Base-by-base conservation (phyloP, 1,140 invertebrate species). In the Manduca sexta region DNA sequence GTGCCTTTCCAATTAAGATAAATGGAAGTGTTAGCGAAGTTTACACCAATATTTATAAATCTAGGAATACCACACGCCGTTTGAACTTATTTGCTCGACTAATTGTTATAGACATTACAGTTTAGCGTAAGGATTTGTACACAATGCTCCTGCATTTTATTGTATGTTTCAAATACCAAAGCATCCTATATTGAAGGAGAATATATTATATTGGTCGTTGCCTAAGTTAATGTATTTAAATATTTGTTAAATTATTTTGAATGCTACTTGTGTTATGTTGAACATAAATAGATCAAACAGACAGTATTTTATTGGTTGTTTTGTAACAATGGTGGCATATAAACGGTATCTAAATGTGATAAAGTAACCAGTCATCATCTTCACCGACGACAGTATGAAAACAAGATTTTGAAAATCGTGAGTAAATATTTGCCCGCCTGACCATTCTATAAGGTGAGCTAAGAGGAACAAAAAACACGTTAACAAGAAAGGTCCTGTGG, bases 361-460 rank as follows among this genome's bases (percentile, higher is more conserved):
- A 49, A 61, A 67, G 51, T 54, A 50, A 63, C 52, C 44, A 65
- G 52, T 64, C 60, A 69, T 69, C 60, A 57, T 63, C 51, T 56
- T 55, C 56, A 61, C 52, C 56, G 52, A 45, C 54, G 64, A 63
- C 70, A 70, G 65, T 77, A 70, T 66, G 69, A 69, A 75, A 75
- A 80, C 75, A 76, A 80, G 69, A 80, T 76, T 83, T 76, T 74
- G 53, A 79, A 81, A 80, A 80, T 81, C 81, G 77, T 84, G 75
- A 75, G 79, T 84, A 82, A 84, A 84, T 84, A 84, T 84, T 84
- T 83, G 79, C 74, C 65, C 62, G 73, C 69, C 69, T 75, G 78
- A 81, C 78, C 79, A 75, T 80, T 76, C 77, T 68, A 71, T 75
- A 67, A 76, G 69, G 73, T 64, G 59, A 70, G 75, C 52, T 65